Evolutionary conservation across 1,140 invertebrate genomes (phyloP).

Genomic region (Latrodectus geometricus): DNA sequence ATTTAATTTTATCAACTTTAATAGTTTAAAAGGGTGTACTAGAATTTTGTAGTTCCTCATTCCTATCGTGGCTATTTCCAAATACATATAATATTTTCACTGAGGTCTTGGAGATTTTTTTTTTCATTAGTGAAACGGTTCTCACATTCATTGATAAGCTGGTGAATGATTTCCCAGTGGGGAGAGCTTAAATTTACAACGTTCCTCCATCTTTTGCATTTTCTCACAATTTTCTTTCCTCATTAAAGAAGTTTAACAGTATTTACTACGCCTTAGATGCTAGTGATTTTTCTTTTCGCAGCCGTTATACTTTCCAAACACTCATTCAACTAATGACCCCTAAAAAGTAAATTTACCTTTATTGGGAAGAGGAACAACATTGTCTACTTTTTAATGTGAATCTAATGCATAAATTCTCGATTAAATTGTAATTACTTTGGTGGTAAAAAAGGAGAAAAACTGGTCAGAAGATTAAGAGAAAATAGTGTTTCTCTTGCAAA

Average conservation of each 20-base stretch:
- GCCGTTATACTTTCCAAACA: neutral
- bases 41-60: too few relatives aligned
- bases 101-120: neutral
- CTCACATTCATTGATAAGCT: neutral
- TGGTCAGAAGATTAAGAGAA: neutral
- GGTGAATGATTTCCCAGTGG: neutral
- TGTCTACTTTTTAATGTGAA: neutral
- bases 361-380: neutral
- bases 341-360: conserved; percentile 3
- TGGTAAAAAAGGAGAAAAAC: neutral
- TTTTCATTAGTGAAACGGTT: neutral
- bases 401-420: conserved; percentile 1
- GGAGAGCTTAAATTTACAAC: neutral
- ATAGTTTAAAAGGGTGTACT: too few relatives aligned
- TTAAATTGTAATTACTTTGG: neutral
- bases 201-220: neutral
- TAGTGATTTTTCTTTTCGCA: neutral
- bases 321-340: neutral
- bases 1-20: too few relatives aligned
- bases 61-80: too few relatives aligned
- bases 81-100: too few relatives aligned
- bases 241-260: neutral
- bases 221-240: neutral
- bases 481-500: neutral
- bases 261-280: neutral